Conservation (phyloP, 2,888 invertebrate species). For the Agelastica alni region DNA sequence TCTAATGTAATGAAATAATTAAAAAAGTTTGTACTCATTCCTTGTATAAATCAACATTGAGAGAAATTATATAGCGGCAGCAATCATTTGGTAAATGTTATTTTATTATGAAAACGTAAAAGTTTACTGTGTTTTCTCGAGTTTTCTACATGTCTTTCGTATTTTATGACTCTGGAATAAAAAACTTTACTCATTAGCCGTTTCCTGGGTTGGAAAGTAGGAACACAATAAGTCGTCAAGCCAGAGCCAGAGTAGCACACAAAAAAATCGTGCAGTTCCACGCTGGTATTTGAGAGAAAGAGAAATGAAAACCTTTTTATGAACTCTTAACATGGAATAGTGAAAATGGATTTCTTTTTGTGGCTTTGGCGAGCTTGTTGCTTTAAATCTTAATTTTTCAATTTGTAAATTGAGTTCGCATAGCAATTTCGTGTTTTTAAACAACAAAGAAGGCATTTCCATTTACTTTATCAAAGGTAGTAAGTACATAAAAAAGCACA, state of each 20-base stretch:
- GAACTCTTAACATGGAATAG: slow-evolving; percentile 18
- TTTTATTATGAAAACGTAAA: slow-evolving; percentile 17
- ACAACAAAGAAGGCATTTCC: background rate
- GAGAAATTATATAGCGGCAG: slow-evolving; percentile 19
- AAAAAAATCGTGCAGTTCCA: slow-evolving; percentile 33
- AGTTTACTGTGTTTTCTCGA: slow-evolving; percentile 22
- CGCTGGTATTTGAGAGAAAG: slow-evolving; percentile 20
- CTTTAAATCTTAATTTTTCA: slow-evolving; percentile 14
- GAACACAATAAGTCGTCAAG: slow-evolving; percentile 38
- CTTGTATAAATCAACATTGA: slow-evolving; percentile 20
- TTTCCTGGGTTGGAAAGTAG: slow-evolving; percentile 24
- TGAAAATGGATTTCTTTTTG: slow-evolving; percentile 20
- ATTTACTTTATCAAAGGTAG: too few species aligned
- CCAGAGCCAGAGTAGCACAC: slow-evolving; percentile 23
- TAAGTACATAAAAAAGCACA: too few species aligned
- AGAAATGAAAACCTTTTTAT: slow-evolving; percentile 26
- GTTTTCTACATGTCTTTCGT: slow-evolving; percentile 26
- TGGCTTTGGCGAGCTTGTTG: slow-evolving; percentile 6
- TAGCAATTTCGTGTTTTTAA: background rate
- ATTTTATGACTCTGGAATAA: slow-evolving; percentile 25
- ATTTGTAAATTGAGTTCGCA: slow-evolving; percentile 8
- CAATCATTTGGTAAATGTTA: slow-evolving; percentile 21
- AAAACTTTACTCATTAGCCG: slow-evolving; percentile 31
- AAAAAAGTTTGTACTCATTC: too few species aligned
- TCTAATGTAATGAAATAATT: too few species aligned